phyloP scores from a whole-genome alignment of 1,140 invertebrate genomes.

The Liolophura sinensis region DNA sequence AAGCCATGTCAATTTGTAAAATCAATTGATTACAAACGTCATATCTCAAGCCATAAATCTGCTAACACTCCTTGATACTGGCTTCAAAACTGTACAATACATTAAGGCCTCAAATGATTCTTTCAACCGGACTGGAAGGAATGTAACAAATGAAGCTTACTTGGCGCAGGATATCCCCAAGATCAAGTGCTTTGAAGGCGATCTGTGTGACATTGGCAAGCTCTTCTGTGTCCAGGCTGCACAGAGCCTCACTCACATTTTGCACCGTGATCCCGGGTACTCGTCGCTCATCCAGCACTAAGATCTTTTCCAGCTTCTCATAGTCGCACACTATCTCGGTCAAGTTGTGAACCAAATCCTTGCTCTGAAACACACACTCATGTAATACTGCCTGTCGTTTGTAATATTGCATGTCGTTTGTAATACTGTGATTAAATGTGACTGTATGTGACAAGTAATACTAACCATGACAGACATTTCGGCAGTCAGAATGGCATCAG shows the following conservation, averaged over 20 bases:
- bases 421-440: no score
- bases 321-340: conserved; percentile 2
- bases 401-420: no score
- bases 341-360: no score
- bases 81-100: neutral
- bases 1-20: no score
- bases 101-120: neutral
- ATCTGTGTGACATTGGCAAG: conserved; percentile 18
- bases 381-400: no score
- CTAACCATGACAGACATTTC: no score
- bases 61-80: neutral
- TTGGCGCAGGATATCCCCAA: conserved; percentile 38
- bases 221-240: conserved; percentile 20
- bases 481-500: no score
- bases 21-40: no score
- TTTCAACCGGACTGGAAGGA: neutral
- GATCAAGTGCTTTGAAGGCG: conserved; percentile 30
- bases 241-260: conserved; percentile 24
- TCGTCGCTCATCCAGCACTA: conserved; percentile 7
- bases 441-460: no score
- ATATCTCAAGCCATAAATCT: no score
- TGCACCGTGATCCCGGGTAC: conserved; percentile 7
- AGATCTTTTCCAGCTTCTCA: neutral
- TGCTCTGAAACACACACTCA: no score
- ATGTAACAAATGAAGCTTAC: conserved; percentile 15